Base-by-base conservation (phyloP, 2,113 vertebrate genomes). In the Capricornis sumatraensis region DNA sequence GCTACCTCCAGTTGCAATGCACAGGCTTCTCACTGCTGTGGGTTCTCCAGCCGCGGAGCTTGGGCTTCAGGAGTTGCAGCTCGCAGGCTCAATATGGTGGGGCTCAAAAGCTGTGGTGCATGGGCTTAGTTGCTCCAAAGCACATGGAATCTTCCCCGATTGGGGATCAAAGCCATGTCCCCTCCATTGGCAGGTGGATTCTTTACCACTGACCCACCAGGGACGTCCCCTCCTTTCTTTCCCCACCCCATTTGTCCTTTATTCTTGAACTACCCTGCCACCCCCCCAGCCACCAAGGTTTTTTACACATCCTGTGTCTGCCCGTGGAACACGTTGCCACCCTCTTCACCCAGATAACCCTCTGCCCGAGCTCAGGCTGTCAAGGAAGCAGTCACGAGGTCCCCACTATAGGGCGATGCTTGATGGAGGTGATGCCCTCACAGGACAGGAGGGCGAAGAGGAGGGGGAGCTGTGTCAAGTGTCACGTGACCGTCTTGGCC, bases 11-110 rank as follows among this genome's bases (percentile, higher is more conserved):
- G 28, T 62, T 15, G 60, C 60, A 62, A 15, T 7, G 60, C 28
- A 33, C 2, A 30, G 28, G 60, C 60, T 62, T 62, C 60, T 62
- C 60, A 62, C 27, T 30, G 60, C 30, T 30, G 6, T 33, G 30
- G 14, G 30, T 33, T 62, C 30, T 62, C 30, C 1, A 14, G 13
- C 6, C 3, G 6, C 6, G 0, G 28, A 62, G 28, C 30, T 62
- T 3, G 6, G 60, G 60, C 6, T 62, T 15, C 60, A 30, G 60
- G 60, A 62, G 28, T 14, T 30, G 60, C 28, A 62, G 60, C 60
- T 62, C 1, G 0, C 28, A 33, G 60, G 60, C 28, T 30, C 28
- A 30, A 15, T 30, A 62, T 1, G 13, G 60, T 62, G 28, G 28
- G 6, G 58, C 58, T 62, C 58, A 62, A 62, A 28, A 30, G 27